Conservation (phyloP, 1,140 invertebrate species). For the Lucilia cuprina region DNA sequence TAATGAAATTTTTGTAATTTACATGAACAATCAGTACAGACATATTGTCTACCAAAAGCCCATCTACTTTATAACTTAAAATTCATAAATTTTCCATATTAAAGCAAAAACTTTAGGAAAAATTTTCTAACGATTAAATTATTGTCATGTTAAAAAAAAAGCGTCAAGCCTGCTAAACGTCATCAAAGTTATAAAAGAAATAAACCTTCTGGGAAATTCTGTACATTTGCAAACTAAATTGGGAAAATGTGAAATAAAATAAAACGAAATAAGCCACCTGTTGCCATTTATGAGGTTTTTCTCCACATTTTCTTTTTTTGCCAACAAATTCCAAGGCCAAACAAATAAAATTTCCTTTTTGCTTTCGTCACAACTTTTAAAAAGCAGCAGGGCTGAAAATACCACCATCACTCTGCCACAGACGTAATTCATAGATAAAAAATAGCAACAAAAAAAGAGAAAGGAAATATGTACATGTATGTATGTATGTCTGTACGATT, state of each 20-base stretch:
- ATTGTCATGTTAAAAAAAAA: not conserved
- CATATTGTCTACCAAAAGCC: no score
- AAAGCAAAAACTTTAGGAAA: no score
- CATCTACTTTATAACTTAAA: no score
- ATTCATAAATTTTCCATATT: no score
- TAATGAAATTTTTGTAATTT: no score
- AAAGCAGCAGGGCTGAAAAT: not conserved
- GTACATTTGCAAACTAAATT: not conserved
- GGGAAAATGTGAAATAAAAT: not conserved
- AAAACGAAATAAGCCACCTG: conserved; percentile 13
- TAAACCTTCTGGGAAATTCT: not conserved
- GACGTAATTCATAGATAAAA: not conserved
- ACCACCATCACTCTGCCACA: not conserved
- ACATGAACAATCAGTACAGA: no score
- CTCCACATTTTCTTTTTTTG: not conserved
- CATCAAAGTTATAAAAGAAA: not conserved
- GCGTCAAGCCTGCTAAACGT: not conserved
- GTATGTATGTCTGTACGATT: not conserved
- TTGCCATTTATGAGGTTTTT: not conserved
- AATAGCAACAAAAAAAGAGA: not conserved
- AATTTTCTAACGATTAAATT: no score
- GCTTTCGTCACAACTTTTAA: conserved; percentile 20
- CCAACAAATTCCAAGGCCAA: conserved; percentile 15
- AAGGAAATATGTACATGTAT: not conserved
- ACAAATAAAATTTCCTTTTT: conserved; percentile 21